These are phyloP conservation scores for Phrixothrix hirtus DNA, from an alignment of 2,888 invertebrate genomes.

Conservation along the genomic window DNA sequence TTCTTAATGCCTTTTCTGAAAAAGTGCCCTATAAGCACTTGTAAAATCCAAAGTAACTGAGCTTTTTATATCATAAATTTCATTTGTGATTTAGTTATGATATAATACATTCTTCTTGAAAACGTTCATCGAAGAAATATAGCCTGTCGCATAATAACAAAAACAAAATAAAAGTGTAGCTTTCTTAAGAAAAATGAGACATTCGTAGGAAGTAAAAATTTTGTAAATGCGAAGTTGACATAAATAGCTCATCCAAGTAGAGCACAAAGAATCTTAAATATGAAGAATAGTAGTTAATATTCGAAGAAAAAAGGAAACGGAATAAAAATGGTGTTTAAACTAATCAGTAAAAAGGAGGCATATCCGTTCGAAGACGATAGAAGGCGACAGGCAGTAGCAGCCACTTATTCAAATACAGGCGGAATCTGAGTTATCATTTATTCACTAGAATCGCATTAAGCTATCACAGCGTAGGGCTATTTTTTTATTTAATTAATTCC, in stretches of 20 bases:
- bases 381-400: constrained; percentile 24
- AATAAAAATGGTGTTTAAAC: constrained; percentile 13
- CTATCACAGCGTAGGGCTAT: constrained; percentile 49
- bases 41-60: too few relatives aligned
- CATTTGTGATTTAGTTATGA: background rate
- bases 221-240: background rate
- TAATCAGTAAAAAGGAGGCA: constrained; percentile 3
- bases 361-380: constrained; percentile 3
- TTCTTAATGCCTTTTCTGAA: too few relatives aligned
- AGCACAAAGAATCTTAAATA: background rate
- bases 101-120: background rate
- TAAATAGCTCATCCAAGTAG: background rate
- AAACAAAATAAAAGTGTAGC: background rate
- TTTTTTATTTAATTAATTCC: constrained; percentile 56
- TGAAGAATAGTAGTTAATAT: too few relatives aligned
- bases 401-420: constrained; percentile 47
- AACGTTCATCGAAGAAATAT: background rate
- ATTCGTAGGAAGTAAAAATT: background rate
- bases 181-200: background rate
- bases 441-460: constrained; percentile 53
- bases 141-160: background rate
- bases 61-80: background rate
- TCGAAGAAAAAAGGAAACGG: constrained; percentile 8
- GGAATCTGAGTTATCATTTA: constrained; percentile 49
- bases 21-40: too few relatives aligned